These are phyloP conservation scores for Arrhopalites spinosus DNA, from an alignment of 2,888 invertebrate genomes.

Conservation along the genomic window DNA sequence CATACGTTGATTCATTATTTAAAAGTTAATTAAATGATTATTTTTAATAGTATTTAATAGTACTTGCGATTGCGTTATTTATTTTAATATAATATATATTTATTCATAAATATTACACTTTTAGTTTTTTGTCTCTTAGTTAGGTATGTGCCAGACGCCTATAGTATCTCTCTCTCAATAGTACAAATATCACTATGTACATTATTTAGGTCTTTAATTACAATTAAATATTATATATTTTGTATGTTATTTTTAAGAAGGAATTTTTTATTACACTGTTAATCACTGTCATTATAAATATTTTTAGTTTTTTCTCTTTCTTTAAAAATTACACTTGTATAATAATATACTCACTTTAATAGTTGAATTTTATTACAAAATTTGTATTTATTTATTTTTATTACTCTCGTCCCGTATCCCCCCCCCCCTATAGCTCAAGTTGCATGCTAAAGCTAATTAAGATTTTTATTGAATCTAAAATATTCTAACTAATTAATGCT, in stretches of 20 bases:
- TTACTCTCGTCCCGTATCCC: not conserved
- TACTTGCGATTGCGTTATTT: not conserved
- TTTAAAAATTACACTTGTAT: too few relatives aligned
- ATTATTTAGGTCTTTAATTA: not conserved
- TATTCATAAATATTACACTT: not conserved
- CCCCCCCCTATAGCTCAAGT: not conserved
- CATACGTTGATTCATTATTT: too few relatives aligned
- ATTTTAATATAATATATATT: conserved; percentile 5
- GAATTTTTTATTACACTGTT: too few relatives aligned
- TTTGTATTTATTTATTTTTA: not conserved
- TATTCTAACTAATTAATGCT: too few relatives aligned
- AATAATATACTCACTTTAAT: too few relatives aligned
- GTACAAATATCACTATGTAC: not conserved
- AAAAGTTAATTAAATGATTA: too few relatives aligned
- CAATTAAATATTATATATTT: not conserved
- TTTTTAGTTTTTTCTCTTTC: too few relatives aligned
- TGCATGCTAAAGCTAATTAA: too few relatives aligned
- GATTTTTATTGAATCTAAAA: too few relatives aligned
- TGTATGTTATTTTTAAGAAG: not conserved
- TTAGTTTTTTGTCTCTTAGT: not conserved
- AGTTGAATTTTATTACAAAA: too few relatives aligned
- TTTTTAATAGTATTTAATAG: not conserved
- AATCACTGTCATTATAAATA: too few relatives aligned
- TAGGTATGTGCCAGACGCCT: not conserved
- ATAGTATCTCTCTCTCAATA: not conserved